Evolutionary conservation across 2,113 vertebrate genomes (phyloP).

Genomic region (Sialia sialis): DNA sequence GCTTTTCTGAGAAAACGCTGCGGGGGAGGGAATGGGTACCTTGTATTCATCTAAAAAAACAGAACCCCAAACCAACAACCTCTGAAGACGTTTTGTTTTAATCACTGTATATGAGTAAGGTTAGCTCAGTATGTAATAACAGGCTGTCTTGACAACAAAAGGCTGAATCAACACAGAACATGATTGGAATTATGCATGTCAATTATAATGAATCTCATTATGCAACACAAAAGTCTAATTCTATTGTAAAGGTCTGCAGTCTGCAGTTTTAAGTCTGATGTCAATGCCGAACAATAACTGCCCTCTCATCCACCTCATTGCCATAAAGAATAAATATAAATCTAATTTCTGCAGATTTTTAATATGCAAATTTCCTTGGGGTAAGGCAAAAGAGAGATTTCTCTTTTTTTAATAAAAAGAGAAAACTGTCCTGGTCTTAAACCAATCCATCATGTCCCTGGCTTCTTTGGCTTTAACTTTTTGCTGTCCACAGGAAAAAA

Average conservation of each 20-base stretch:
- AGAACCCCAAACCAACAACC: not conserved
- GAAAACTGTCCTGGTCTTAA: not conserved
- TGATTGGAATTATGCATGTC: constrained; percentile 63
- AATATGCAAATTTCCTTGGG: constrained; percentile 12
- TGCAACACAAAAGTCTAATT: constrained; percentile 37
- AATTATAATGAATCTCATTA: constrained; percentile 68
- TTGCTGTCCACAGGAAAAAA: not conserved
- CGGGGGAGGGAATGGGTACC: not conserved
- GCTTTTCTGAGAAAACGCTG: not conserved
- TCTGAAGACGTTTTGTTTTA: constrained; percentile 29
- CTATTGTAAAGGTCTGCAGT: constrained; percentile 45
- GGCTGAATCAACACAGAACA: constrained; percentile 41
- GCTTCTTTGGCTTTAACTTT: not conserved
- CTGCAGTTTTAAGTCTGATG: constrained; percentile 47
- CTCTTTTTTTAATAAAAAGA: not conserved
- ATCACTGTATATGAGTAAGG: not conserved
- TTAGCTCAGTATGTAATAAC: constrained; percentile 44
- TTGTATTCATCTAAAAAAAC: not conserved
- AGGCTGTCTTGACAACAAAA: constrained; percentile 63
- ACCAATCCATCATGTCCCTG: not conserved
- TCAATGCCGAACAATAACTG: constrained; percentile 53
- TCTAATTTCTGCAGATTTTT: constrained; percentile 19
- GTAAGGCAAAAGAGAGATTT: not conserved
- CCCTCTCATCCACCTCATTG: not conserved
- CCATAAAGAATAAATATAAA: constrained; percentile 48